Percentiles rank a stretch among this genome's conserved stretches.
Evolutionary conservation across 2,888 invertebrate genomes (phyloP).

Genomic region (Diarsia mendica): DNA sequence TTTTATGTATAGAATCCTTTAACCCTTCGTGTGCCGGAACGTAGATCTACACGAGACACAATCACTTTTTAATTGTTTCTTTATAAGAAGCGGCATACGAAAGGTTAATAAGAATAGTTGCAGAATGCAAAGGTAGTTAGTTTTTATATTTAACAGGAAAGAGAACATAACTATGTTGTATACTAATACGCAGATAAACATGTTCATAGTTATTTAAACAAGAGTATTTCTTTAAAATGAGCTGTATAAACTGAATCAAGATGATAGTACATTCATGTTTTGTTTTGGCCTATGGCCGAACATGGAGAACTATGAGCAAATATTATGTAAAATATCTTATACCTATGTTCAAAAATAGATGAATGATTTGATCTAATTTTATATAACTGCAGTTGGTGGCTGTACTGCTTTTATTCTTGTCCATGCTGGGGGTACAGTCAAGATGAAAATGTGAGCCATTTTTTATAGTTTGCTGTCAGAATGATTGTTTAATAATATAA

Average conservation of each 20-base stretch:
- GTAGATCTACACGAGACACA: too few relatives aligned
- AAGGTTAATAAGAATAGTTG: background rate
- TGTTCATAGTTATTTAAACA: background rate
- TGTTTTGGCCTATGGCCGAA: background rate
- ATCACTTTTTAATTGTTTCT: too few relatives aligned
- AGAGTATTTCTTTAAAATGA: background rate
- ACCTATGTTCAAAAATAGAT: background rate
- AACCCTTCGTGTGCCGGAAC: too few relatives aligned
- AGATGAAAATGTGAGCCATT: background rate
- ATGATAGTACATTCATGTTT: background rate
- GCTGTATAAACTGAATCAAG: background rate
- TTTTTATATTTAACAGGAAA: background rate
- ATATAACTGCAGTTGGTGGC: background rate
- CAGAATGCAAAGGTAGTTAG: background rate
- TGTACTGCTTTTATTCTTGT: background rate
- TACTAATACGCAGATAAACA: background rate
- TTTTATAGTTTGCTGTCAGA: background rate
- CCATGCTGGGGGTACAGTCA: background rate
- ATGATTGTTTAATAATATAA: background rate
- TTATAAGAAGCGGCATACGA: too few relatives aligned
- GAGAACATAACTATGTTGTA: background rate
- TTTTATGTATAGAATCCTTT: slow-evolving; percentile 8
- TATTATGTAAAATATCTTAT: slow-evolving; percentile 5
- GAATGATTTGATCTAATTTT: background rate
- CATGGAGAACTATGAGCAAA: background rate